A percentile compares a stretch with the other conserved stretches of the same genome.
Evolutionary conservation across 30 jellyfish, hydroid and myxozoan species (phyloP).

Genomic region (Pelagia noctiluca): DNA sequence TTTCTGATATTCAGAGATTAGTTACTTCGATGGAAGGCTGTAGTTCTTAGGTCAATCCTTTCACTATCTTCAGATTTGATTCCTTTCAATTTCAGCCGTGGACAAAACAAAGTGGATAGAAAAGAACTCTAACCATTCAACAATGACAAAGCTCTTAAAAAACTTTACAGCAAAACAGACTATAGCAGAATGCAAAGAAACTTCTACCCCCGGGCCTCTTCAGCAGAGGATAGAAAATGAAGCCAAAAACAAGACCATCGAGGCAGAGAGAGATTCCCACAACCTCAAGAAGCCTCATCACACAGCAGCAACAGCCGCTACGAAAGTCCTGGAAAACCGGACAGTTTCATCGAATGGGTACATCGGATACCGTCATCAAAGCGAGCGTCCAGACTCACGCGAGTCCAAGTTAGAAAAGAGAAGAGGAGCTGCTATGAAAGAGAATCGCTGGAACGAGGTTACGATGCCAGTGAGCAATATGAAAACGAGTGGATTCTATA

Average conservation of each 20-base stretch:
- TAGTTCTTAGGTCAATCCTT: too few species aligned
- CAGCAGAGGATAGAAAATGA: background rate
- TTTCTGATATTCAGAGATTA: too few species aligned
- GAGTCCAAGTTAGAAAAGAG: background rate
- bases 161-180: constrained; percentile 4
- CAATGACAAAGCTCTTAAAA: constrained; percentile 42
- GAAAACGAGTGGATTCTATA: constrained; percentile 16
- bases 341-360: background rate
- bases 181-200: background rate
- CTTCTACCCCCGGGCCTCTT: background rate
- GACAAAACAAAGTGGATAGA: constrained; percentile 42
- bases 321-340: background rate
- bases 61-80: too few species aligned
- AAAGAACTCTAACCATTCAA: constrained; percentile 18
- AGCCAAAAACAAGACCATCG: background rate
- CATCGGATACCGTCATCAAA: constrained; percentile 8
- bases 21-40: too few species aligned
- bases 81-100: background rate
- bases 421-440: background rate
- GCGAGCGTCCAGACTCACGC: background rate
- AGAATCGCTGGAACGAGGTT: constrained; percentile 29
- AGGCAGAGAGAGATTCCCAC: constrained; percentile 1
- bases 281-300: too few species aligned
- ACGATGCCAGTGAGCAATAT: constrained; percentile 42
- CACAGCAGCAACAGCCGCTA: constrained; percentile 9